Evolutionary conservation across 2,113 vertebrate genomes (phyloP).

Genomic region (Piaya cayana): DNA sequence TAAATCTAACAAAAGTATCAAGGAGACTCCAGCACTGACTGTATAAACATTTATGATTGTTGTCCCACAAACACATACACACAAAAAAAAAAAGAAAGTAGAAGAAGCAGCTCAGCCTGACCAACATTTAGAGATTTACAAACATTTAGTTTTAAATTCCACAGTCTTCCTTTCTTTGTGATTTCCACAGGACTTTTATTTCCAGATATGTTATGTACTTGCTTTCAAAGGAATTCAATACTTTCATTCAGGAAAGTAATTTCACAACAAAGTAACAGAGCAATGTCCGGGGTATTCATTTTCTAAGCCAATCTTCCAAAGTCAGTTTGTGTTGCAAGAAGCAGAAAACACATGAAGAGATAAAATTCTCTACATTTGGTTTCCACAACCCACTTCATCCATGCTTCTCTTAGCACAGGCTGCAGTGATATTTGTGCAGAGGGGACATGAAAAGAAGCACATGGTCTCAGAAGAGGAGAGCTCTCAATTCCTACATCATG

Average conservation of each 20-base stretch:
- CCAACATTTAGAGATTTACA: constrained; percentile 75
- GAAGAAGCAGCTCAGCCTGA: constrained; percentile 45
- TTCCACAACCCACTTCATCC: constrained; percentile 20
- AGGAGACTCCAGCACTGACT: constrained; percentile 56
- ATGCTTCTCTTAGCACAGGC: neutral
- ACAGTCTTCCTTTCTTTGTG: constrained; percentile 76
- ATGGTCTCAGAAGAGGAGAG: neutral
- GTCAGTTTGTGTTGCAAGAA: constrained; percentile 66
- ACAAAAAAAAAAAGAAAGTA: neutral
- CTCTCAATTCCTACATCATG: constrained; percentile 29
- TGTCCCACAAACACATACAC: constrained; percentile 42
- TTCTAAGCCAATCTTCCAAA: constrained; percentile 76
- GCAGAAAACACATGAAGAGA: constrained; percentile 53
- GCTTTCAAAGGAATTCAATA: constrained; percentile 81
- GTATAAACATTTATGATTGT: constrained; percentile 68
- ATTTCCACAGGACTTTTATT: constrained; percentile 77
- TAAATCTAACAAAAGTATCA: constrained; percentile 60
- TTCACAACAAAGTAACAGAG: constrained; percentile 78
- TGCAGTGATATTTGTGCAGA: constrained; percentile 9
- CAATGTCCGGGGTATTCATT: constrained; percentile 75
- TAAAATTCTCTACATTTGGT: constrained; percentile 39
- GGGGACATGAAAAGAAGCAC: constrained; percentile 48
- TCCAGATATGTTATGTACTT: constrained; percentile 76
- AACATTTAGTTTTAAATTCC: constrained; percentile 73
- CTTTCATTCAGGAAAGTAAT: constrained; percentile 81